These are phyloP conservation scores for Nasonia oneida DNA, from an alignment of 2,888 invertebrate genomes.

Conservation along the genomic window DNA sequence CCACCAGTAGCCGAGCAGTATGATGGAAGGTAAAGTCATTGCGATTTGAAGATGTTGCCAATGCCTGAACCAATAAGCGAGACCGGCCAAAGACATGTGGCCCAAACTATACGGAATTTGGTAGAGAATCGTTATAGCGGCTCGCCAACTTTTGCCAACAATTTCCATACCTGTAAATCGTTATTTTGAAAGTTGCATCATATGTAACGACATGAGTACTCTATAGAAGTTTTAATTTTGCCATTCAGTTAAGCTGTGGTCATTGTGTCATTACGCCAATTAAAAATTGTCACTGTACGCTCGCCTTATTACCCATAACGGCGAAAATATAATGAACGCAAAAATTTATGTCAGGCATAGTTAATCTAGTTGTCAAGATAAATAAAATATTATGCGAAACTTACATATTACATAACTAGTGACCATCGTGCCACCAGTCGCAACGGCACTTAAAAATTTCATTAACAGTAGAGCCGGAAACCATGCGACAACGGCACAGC, in stretches of 20 bases:
- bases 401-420: slow-evolving; percentile 82
- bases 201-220: no score
- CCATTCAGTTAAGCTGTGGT: background rate
- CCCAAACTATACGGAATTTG: slow-evolving; percentile 87
- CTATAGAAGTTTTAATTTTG: background rate
- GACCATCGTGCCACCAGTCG: slow-evolving; percentile 92
- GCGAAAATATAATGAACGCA: slow-evolving; percentile 2
- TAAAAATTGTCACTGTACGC: no score
- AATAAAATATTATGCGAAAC: slow-evolving; percentile 63
- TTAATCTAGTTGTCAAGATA: slow-evolving; percentile 66
- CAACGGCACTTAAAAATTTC: slow-evolving; percentile 86
- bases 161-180: slow-evolving; percentile 79
- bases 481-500: slow-evolving; percentile 86
- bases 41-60: slow-evolving; percentile 86
- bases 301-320: background rate
- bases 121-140: slow-evolving; percentile 83
- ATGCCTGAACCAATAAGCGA: slow-evolving; percentile 84
- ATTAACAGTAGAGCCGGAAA: slow-evolving; percentile 84
- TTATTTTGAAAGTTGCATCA: background rate
- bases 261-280: background rate
- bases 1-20: slow-evolving; percentile 84
- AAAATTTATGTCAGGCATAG: slow-evolving; percentile 66
- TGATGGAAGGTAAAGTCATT: slow-evolving; percentile 83
- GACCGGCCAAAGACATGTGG: slow-evolving; percentile 83
- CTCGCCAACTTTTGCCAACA: slow-evolving; percentile 81